A percentile compares a stretch with the other conserved stretches of the same genome.
phyloP scores from a whole-genome alignment of 2,113 vertebrate species.

The Prionailurus viverrinus region DNA sequence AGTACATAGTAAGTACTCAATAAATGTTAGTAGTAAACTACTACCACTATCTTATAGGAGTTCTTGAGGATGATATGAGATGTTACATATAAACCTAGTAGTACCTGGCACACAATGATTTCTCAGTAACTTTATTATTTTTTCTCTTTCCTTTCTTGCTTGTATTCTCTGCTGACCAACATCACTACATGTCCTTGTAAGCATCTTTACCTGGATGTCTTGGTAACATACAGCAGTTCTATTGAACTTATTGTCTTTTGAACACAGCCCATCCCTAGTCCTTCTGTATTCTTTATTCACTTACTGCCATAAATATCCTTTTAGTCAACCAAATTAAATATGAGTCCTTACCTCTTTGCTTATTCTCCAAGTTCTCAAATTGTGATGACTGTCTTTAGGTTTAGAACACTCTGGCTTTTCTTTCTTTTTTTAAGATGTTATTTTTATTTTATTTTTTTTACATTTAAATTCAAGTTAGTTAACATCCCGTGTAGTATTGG shows the following conservation, averaged over 20 bases:
- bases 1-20: neutral
- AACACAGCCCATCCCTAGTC: neutral
- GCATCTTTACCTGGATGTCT: neutral
- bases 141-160: neutral
- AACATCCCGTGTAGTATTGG: too few species aligned
- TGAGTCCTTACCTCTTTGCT: neutral
- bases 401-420: too few species aligned
- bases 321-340: neutral
- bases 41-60: neutral
- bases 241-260: neutral
- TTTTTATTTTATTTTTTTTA: too few species aligned
- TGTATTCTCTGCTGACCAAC: neutral
- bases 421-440: too few species aligned
- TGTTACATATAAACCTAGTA: neutral
- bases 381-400: neutral
- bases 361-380: neutral
- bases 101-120: neutral
- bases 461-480: too few species aligned
- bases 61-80: neutral
- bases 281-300: neutral
- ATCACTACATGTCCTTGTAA: neutral
- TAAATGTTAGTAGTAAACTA: neutral
- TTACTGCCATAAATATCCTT: neutral
- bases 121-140: neutral
- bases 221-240: neutral